Evolutionary conservation across 2,113 vertebrate genomes (phyloP).

Genomic region (Xiphophorus maculatus): DNA sequence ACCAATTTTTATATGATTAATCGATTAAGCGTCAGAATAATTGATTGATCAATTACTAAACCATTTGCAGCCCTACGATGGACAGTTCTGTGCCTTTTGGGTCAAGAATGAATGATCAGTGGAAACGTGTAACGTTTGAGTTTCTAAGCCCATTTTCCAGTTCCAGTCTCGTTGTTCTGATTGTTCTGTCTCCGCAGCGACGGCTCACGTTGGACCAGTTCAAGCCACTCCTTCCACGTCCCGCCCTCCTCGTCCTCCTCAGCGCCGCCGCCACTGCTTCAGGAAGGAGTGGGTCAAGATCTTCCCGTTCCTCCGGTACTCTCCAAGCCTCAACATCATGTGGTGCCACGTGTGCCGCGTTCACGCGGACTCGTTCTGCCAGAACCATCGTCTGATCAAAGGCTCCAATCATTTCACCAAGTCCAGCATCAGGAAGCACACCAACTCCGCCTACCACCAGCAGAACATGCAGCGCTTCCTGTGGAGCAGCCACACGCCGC

Average conservation of each 20-base stretch:
- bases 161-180: too few species aligned
- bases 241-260: fast-evolving
- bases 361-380: neutral
- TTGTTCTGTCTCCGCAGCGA: neutral
- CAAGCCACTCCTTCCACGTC: neutral
- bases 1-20: too few species aligned
- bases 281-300: neutral
- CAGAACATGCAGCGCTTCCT: neutral
- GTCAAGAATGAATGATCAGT: too few species aligned
- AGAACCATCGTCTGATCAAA: neutral
- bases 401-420: neutral
- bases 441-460: neutral
- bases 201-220: too few species aligned
- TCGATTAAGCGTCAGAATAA: too few species aligned
- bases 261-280: fast-evolving
- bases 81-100: too few species aligned
- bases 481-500: neutral
- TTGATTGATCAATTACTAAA: too few species aligned
- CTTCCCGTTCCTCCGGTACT: conserved; percentile 29
- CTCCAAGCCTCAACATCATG: neutral
- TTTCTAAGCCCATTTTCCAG: too few species aligned
- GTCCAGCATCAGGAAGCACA: conserved; percentile 5
- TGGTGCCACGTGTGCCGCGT: conserved; percentile 40
- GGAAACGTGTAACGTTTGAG: too few species aligned
- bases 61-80: too few species aligned